Base-by-base conservation (phyloP, 2,888 invertebrate genomes). In the Sipha maydis region DNA sequence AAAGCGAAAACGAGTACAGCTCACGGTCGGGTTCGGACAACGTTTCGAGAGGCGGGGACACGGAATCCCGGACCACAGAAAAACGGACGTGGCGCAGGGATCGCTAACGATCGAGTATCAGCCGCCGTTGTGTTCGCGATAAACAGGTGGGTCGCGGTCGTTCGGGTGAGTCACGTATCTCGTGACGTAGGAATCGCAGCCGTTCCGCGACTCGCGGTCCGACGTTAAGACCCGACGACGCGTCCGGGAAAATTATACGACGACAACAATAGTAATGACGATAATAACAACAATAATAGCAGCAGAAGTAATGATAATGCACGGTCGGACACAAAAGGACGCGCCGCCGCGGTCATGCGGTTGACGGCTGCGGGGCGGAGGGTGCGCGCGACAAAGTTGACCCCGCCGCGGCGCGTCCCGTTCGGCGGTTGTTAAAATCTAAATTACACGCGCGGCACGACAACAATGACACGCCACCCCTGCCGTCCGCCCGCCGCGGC, bases 391-490 rank as follows among this genome's bases (percentile, higher is more conserved):
- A 34, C 31, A 54, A 41, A 83, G 71, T 85, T 78, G 77, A 69
- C 77, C 85, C 85, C 84, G 76, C 76, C 17, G 25, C 54, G 34
- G 25, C 54, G 34, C n/a, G n/a, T 8, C 84, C 48, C 34, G 73
- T 73, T 73, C 54, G 28, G 54, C 17, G 76, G 69, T 78, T 75
- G 76, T 85, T 77, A 67, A 48, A 85, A 85, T 85, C 85, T 69
- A 69, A 85, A 85, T 85, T 85, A 77, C 85, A 61, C 80, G 54
- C 61, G 54, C 61, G 8, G n/a, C 82, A 48, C 31, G 31, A 83
- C 83, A 61, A 78, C 78, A 78, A 78, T 78, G 77, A 2, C 41
- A 2, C 41, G 41, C 8, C 11, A 8, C 77, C 28, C 4, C 54
- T 21, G 25, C 79, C 21, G 25, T 31, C 8, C 56, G 21, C 8